Base-by-base conservation (phyloP, 1,140 invertebrate species). In the Apis cerana region DNA sequence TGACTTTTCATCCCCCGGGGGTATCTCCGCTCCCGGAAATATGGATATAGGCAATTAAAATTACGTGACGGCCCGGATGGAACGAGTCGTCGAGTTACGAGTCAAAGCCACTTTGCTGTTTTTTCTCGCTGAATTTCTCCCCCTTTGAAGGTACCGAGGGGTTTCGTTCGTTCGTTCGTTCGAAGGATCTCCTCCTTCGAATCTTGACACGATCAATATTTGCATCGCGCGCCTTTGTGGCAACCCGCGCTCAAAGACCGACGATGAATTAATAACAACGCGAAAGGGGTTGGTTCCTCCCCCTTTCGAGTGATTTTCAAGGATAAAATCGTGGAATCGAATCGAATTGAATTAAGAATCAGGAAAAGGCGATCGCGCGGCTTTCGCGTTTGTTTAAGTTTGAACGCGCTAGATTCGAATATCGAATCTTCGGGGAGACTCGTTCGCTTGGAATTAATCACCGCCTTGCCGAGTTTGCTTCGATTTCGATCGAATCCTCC, bases 31-130 rank as follows among this genome's bases (percentile, higher is more conserved):
- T 88, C 67, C 84, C 86, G 88, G 89, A 89, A 89, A 89, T 89
- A 89, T 89, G 88, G 88, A 90, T 90, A 90, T 89, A 90, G 88
- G 89, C 89, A 90, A 90, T 90, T 90, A 90, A 90, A 90, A 90
- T 90, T 90, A 90, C 84, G 89, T 85, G 83, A 81, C 71, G 72
- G 83, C 61, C 75, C 83, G 33, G 43, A 54, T 65, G 56, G 48
- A 74, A 76, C 85, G 61, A 27, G 27, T 82, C 75, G 65, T 67
- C 77, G 74, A 59, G 77, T 65, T 56, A 50, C 74, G 33, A 43
- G 84, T 84, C 48, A 80, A 87, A 88, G 76, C 65, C 82, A 81
- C 74, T 88, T 87, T 78, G 81, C 56, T 82, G 81, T 74, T 83
- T 76, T n/a, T 85, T 79, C 67, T 69, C 65, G 58, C 59, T 19